Base-by-base conservation (phyloP, 2,797 vertebrate genomes). In the Heterohyrax brucei region DNA sequence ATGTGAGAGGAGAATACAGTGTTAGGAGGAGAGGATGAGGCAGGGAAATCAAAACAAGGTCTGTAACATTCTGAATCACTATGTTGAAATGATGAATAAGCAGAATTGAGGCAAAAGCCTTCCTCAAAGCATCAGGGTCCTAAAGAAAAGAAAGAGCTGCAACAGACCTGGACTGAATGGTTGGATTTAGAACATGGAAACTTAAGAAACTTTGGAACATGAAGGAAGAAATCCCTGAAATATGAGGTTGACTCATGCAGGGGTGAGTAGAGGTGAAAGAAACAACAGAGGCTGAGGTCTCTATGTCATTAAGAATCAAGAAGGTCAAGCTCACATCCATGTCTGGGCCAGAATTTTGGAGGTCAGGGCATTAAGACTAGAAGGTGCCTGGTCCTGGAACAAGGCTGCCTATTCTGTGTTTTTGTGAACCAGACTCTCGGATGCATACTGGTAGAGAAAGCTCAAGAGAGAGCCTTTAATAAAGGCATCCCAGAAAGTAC, bases 21-120 rank as follows among this genome's bases (percentile, higher is more conserved):
- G 56, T 39, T 73, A 70, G 62, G 53, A 80, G 10, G 30, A 48
- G 33, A 75, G 33, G 12, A 7, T 39, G 18, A 75, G 80, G n/a
- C 18, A 26, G 39, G 8, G 39, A n/a, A 22, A 72, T 24, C 26
- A 19, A 86, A 85, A 9, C 7, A n/a, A 79, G 70, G 22, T 22
- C 33, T 5, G 0, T 0, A 3, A 59, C 8, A 21, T 46, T 80
- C 1, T 1, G 18, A 72, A 53, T 70, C 68, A 56, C 18, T 13
- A 1, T 26, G 50, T 10, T 81, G 73, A 79, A 16, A 53, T 14
- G 14, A 46, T 30, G 50, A 62, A 68, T 64, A 48, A 18, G 26
- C 21, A 75, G 9, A 91, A 26, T 3, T 28, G 75, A 68, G n/a
- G 2, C 10, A 75, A 64, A 18, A 87, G 5, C 59, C 30, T 68